Evolutionary conservation across 2,888 invertebrate species (phyloP), one percentile per base, ranked within the genome.

Genomic region (Dynastes grantii): DNA sequence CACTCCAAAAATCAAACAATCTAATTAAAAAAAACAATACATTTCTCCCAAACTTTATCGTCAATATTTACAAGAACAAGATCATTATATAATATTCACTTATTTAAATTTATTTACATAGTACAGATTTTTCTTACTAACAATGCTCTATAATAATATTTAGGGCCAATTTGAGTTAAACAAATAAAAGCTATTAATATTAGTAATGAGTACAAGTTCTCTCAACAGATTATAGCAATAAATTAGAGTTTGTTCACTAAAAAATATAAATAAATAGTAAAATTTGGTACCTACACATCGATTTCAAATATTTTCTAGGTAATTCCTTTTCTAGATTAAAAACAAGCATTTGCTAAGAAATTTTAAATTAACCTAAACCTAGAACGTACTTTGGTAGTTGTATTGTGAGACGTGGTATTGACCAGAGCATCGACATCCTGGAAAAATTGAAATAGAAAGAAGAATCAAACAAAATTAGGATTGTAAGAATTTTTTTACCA

Each of bases 351-450:
- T 40, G 8, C n/a, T 67, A 68, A 49, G 11, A 11, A 51, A 51
- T 51, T 65, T 53, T 9, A 75, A n/a, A 45, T 83, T 88, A 96
- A 87, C 95, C 95, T 85, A 95, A 91, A 81, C 95, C 95, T 90
- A 96, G 91, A 84, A 96, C 95, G 88, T 95, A 96, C 90, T 95
- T 96, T 86, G 96, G 96, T 90, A 96, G 91, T 89, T 94, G 94
- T 88, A 93, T 94, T 79, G 95, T 94, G 86, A 94, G 93, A 90
- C 95, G 93, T 84, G 96, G 96, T 88, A 96, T 94, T 85, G 96
- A 95, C 93, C 95, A 95, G 85, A 96, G 91, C 89, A 96, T 93
- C 80, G 95, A 95, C 92, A 96, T 93, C 88, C 96, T 96, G 91
- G 1, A 67, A 76, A 75, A 71, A 37, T 32, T 29, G 2, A 63